These are phyloP conservation scores for Berghia stephanieae DNA, from an alignment of 1,140 invertebrate genomes.

Conservation along the genomic window DNA sequence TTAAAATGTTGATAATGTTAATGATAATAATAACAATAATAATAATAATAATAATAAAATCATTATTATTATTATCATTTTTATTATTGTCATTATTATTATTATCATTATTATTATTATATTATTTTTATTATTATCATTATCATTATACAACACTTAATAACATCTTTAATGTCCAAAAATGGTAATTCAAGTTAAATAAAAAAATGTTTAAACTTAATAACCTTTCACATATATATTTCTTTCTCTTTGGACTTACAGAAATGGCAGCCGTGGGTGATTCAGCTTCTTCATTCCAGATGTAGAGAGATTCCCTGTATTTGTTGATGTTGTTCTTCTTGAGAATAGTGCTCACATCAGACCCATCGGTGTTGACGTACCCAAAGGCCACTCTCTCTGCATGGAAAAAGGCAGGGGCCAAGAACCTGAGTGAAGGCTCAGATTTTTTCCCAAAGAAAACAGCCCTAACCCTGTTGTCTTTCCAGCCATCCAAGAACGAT, in stretches of 20 bases:
- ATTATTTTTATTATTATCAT: not conserved
- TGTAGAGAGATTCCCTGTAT: constrained; percentile 81
- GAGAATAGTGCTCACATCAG: constrained; percentile 61
- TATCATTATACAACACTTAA: not conserved
- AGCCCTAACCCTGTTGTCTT: constrained; percentile 89
- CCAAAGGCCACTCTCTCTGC: constrained; percentile 88
- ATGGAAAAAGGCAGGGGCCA: constrained; percentile 88
- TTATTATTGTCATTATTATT: not conserved
- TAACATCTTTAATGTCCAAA: not conserved
- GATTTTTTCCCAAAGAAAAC: constrained; percentile 85
- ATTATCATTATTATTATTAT: not conserved
- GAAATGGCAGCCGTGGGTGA: constrained; percentile 83
- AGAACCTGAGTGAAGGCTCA: constrained; percentile 81
- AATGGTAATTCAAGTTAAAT: not conserved
- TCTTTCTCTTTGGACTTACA: constrained; percentile 42
- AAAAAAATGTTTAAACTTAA: not conserved
- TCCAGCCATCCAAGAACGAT: constrained; percentile 85
- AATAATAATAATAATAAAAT: too few relatives aligned
- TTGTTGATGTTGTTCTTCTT: constrained; percentile 70
- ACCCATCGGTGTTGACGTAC: constrained; percentile 69
- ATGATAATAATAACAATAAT: too few relatives aligned
- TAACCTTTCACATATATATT: not conserved
- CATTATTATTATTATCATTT: not conserved
- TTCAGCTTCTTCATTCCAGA: constrained; percentile 89
- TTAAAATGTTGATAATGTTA: too few relatives aligned